Conservation (phyloP, 2,888 invertebrate genomes). For the Noctuana brunneofusca region DNA sequence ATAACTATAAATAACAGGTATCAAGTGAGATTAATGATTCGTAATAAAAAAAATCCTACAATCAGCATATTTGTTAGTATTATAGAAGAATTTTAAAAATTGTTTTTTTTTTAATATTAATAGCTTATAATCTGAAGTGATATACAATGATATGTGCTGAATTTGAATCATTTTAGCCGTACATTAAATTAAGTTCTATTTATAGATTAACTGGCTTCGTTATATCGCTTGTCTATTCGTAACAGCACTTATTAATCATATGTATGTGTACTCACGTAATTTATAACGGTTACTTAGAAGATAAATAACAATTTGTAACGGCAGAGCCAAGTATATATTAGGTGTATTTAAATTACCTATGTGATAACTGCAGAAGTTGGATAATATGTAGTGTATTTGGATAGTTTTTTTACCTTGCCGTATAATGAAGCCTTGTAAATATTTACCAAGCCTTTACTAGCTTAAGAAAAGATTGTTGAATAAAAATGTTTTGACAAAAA, state of each 20-base stretch:
- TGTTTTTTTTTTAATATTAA: slow-evolving; percentile 74
- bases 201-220: slow-evolving; percentile 52
- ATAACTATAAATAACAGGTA: slow-evolving; percentile 69
- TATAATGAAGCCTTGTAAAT: slow-evolving; percentile 81
- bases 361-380: slow-evolving; percentile 32
- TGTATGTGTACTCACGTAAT: slow-evolving; percentile 33
- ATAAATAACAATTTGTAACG: slow-evolving; percentile 35
- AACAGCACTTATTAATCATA: slow-evolving; percentile 42
- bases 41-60: slow-evolving; percentile 60
- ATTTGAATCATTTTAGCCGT: slow-evolving; percentile 56
- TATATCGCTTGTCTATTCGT: slow-evolving; percentile 47
- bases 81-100: slow-evolving; percentile 80
- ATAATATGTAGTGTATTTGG: slow-evolving; percentile 55
- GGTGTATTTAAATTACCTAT: slow-evolving; percentile 35
- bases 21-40: slow-evolving; percentile 81
- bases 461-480: slow-evolving; percentile 78
- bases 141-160: slow-evolving; percentile 61
- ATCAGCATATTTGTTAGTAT: slow-evolving; percentile 75
- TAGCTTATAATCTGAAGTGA: slow-evolving; percentile 64
- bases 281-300: slow-evolving; percentile 13
- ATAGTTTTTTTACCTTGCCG: slow-evolving; percentile 81
- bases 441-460: slow-evolving; percentile 80
- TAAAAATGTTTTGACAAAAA: slow-evolving; percentile 72
- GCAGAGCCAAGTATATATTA: slow-evolving; percentile 66
- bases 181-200: slow-evolving; percentile 49